Base-by-base conservation (phyloP, 1,140 invertebrate species). In the Asobara japonica region DNA sequence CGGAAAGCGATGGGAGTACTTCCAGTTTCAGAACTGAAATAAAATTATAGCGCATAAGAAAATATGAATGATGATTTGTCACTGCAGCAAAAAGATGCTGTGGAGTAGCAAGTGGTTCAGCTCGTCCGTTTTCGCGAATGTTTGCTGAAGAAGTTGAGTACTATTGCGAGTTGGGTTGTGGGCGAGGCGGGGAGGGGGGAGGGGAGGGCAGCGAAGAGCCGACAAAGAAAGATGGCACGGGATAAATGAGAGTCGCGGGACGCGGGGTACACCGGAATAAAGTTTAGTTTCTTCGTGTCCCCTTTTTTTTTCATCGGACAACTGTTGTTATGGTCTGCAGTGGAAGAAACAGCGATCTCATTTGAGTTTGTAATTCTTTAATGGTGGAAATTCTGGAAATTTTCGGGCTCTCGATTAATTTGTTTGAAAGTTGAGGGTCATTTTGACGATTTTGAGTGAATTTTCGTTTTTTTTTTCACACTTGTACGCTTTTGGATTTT, bases 61-160 rank as follows among this genome's bases (percentile, higher is more conserved):
- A 56, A 25, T 6, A 18, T 25, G 51, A 56, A 25, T 22, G 22
- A 56, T 25, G 51, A 56, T 56, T 56, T 25, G 51, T 56, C 51
- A 25, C 8, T 6, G 1, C 1, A 56, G 51, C 3, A 56, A 56
- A 56, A 56, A 27, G 18, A 56, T 18, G 8, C 11, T 11, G n/a
- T 3, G 2, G 16, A 16, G 45, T 13, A 51, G n/a, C n/a, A 20
- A 56, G 51, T 56, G 51, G 22, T 56, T 56, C 22, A 18, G 25
- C 51, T 25, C 22, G 18, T 7, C 20, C 20, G 22, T 56, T 56
- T 56, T 27, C 51, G 22, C 25, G 51, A 56, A 56, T 22, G 51
- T 56, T 56, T 27, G 22, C 51, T 27, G 51, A 56, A 22, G 20
- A 56, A 56, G 51, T 56, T 56, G 51, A 56, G 51, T 56, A 56